A percentile compares a stretch with the other conserved stretches of the same genome.
These are phyloP conservation scores for Zapornia atra DNA, from an alignment of 2,113 vertebrate species.

Conservation along the genomic window DNA sequence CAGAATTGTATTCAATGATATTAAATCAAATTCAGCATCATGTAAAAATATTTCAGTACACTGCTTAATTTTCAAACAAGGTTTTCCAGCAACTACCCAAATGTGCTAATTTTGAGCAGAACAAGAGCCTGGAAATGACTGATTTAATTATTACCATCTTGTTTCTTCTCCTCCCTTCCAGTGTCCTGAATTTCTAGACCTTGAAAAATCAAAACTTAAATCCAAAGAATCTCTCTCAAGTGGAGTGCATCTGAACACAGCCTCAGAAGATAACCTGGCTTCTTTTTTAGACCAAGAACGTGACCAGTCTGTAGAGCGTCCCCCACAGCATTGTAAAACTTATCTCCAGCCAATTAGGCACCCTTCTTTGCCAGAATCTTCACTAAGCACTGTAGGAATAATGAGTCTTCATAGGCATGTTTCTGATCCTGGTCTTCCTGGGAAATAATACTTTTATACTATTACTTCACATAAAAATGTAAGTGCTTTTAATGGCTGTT, in stretches of 20 bases:
- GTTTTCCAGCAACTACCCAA: not conserved
- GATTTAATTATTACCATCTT: not conserved
- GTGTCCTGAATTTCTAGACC: constrained; percentile 83
- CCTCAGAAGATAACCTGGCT: constrained; percentile 86
- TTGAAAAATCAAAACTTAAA: constrained; percentile 85
- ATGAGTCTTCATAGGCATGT: constrained; percentile 88
- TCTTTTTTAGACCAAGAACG: constrained; percentile 78
- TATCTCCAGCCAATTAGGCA: constrained; percentile 83
- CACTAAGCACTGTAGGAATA: constrained; percentile 77
- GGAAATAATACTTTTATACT: constrained; percentile 86
- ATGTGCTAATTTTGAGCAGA: constrained; percentile 19
- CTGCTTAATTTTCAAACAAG: not conserved
- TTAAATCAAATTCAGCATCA: not conserved
- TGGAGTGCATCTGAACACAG: constrained; percentile 77
- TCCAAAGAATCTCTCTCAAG: constrained; percentile 90
- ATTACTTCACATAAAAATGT: constrained; percentile 78
- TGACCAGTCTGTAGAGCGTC: constrained; percentile 68
- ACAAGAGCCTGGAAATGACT: not conserved
- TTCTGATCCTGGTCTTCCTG: constrained; percentile 89
- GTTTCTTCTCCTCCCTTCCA: constrained; percentile 70
- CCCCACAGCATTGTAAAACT: constrained; percentile 79
- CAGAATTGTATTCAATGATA: not conserved
- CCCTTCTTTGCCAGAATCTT: constrained; percentile 83
- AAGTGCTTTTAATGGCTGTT: constrained; percentile 87
- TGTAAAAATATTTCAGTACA: not conserved